Base-by-base conservation (phyloP, 2,113 vertebrate species). In the Scomber scombrus region DNA sequence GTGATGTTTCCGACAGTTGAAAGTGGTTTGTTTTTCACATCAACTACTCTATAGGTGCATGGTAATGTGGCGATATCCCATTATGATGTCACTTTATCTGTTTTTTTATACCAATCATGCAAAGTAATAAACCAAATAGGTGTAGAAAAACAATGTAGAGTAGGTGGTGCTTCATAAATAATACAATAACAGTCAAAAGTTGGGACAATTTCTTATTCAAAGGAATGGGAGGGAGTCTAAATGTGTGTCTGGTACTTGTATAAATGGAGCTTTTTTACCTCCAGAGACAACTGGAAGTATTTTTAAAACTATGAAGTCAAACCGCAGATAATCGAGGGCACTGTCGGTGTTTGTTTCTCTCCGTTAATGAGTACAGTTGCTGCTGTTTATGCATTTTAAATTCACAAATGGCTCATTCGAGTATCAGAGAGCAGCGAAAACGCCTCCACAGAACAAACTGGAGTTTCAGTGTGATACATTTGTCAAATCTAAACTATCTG, bases 351-450 rank as follows among this genome's bases (percentile, higher is more conserved):
- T 82, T 65, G 46, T 58, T 66, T 64, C 1, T 3, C 21, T 16
- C 50, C n/a, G 15, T 66, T 76, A 46, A 82, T 66, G 80, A 71
- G 47, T 52, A 11, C 29, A n/a, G 40, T 45, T 3, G 11, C 49
- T 54, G 1, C 26, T 18, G 31, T 34, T 34, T 5, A 6, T 34
- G 31, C 31, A 14, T 15, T 15, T n/a, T 40, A 21, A 55, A 14
- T 49, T 26, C 65, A 51, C 52, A n/a, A 31, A 31, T 58, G 66
- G 31, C 34, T 77, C 46, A 47, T 72, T 72, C 60, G 45, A 50
- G 43, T 18, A 40, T 70, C 13, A 26, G 14, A 34, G 31, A 8
- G 43, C 4, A 12, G 26, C 3, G 56, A 13, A 63, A 13, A 58
- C 16, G 3, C 18, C n/a, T n/a, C 58, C 9, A 43, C 34, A 26